Evolutionary conservation across 2,113 vertebrate species (phyloP), one percentile per base, ranked within the genome.

Genomic region (Ariopsis seemanni): DNA sequence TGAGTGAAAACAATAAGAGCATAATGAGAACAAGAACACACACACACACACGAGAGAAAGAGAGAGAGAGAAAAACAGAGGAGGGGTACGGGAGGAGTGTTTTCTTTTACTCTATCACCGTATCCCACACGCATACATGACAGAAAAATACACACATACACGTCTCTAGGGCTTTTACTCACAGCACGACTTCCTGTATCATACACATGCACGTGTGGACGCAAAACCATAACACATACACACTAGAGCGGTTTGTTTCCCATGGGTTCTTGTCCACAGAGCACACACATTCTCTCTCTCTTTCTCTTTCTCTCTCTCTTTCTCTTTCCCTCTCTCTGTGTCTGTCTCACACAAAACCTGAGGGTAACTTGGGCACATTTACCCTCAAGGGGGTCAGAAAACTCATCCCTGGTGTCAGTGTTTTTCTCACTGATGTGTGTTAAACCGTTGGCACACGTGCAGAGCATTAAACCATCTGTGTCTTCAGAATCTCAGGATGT

Each of bases 371-470:
- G 0, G 53, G 53, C 55, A n/a, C 5, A 27, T 48, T 85, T 48
- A 75, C 83, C 83, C 83, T 72, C 69, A 1, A 60, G 14, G 75
- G 42, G 80, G 55, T 30, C 57, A 60, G 55, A 88, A 72, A 86
- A 85, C 12, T 14, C 22, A 84, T 67, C 42, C 81, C 42, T 7
- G 12, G 58, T 72, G 62, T 85, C 79, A 42, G 17, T 93, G 92
- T 94, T 94, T 94, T 94, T 94, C 91, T 94, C 91, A 94, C 83
- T 90, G 91, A 91, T 89, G 90, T 92, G 94, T 94, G 92, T 93
- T 88, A 85, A 89, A 77, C 88, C 85, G 89, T 88, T 91, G 89
- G 77, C 92, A 92, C 90, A 88, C 78, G 85, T 88, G 89, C 84
- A 65, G 25, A 50, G 62, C 86, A 88, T 91, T 89, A 78, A 50